Evolutionary conservation across 2,888 invertebrate genomes (phyloP), one percentile per base, ranked within the genome.

Genomic region (Caenorhabditis doughertyi): DNA sequence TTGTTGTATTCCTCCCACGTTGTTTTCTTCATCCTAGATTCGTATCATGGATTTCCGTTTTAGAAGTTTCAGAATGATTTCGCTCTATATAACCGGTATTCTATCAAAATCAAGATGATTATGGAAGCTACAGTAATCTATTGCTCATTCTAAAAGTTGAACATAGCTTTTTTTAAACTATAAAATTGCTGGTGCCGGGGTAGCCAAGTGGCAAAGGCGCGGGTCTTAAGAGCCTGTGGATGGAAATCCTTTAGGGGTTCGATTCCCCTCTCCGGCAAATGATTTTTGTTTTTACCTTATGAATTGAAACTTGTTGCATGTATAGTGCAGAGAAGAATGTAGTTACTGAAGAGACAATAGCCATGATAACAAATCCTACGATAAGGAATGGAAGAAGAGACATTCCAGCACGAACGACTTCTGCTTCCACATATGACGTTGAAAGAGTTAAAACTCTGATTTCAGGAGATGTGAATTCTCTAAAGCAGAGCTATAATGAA

Each of bases 311-410:
- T 70, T 90, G 90, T 21, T 87, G 71, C 83, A 89, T 86, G 79
- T 90, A 90, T 23, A 84, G 64, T 13, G 90, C 89, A 2, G 89
- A 89, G 21, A 90, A 35, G 71, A 88, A 83, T 7, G 88, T 87
- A 23, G 89, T 89, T 1, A 86, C 74, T 13, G 88, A 83, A 0
- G 89, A 88, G 23, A 89, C 85, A 16, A 84, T 64, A 8, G 85
- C 84, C 90, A 90, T 90, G 47, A 90, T 90, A 25, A 83, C 81
- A 70, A 90, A 90, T 9, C 90, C 90, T 35, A 90, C 84, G 27
- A 87, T 70, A 21, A 90, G 76, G 62, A 89, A 90, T 5, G 90
- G 90, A 1, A 90, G 81, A 71, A 90, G 79, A 9, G 80, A 81
- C 86, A 86, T 86, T 53, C 87, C 87, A 35, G 87, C 86, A 58